Percentiles rank a stretch among this genome's conserved stretches.
These are phyloP conservation scores for Pelochelys cantorii DNA, from an alignment of 2,797 vertebrate genomes.

Conservation along the genomic window DNA sequence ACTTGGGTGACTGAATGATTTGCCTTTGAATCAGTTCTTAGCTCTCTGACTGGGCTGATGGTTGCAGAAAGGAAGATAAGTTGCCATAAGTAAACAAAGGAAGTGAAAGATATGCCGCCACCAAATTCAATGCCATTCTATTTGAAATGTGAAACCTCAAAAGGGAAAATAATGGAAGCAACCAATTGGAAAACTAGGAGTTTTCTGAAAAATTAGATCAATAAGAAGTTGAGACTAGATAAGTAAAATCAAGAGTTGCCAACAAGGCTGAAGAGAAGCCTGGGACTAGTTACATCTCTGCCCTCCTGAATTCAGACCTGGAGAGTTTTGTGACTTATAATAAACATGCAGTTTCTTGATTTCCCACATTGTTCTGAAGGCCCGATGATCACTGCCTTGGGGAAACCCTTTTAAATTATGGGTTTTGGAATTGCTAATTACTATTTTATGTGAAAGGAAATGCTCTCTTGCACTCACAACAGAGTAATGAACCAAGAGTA, in stretches of 20 bases:
- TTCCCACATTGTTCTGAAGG: background rate
- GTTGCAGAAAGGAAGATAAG: background rate
- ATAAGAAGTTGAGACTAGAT: background rate
- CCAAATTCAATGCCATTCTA: constrained; percentile 19
- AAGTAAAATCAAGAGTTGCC: constrained; percentile 4
- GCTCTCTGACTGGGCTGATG: background rate
- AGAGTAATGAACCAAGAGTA: background rate
- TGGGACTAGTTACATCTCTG: background rate
- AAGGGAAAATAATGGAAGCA: background rate
- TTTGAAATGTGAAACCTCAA: constrained; percentile 4
- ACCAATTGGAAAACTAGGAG: constrained; percentile 1
- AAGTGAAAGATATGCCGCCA: background rate
- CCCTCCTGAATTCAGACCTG: background rate
- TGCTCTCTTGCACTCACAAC: background rate
- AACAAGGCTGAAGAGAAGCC: background rate
- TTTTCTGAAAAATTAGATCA: background rate
- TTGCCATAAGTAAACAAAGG: background rate
- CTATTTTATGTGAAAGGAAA: background rate
- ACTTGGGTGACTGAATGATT: background rate
- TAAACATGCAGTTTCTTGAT: background rate
- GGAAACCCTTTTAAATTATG: background rate
- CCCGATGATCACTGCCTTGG: background rate
- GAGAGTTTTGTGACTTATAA: background rate
- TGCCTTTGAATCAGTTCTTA: background rate
- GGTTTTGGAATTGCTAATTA: background rate